phyloP scores from a whole-genome alignment of 2,888 invertebrate species.

The Tuta absoluta region DNA sequence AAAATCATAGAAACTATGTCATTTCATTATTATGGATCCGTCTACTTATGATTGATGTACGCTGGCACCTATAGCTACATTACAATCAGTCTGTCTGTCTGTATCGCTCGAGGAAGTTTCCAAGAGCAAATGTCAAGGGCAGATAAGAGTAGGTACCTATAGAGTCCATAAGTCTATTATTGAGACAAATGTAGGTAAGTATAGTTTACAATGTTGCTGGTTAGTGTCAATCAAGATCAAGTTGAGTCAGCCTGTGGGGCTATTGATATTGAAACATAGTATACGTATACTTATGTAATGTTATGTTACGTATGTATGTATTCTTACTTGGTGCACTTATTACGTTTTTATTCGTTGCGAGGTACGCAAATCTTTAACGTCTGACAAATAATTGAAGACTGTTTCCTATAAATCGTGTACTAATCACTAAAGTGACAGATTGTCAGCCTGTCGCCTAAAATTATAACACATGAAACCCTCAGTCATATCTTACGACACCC shows the following conservation, averaged over 20 bases:
- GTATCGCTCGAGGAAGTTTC: constrained; percentile 46
- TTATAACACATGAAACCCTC: no score
- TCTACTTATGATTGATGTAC: constrained; percentile 23
- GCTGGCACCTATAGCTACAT: background rate
- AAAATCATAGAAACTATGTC: constrained; percentile 2
- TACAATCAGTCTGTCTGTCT: constrained; percentile 10
- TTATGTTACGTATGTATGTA: no score
- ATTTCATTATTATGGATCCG: constrained; percentile 17
- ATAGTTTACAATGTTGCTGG: background rate
- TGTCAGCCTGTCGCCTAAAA: no score
- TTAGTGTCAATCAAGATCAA: constrained; percentile 17
- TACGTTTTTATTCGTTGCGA: no score
- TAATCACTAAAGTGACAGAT: no score
- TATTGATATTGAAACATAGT: background rate
- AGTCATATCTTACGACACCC: no score
- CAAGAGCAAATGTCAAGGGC: constrained; percentile 52
- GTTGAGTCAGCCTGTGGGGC: background rate
- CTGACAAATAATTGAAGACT: no score
- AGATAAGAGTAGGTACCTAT: constrained; percentile 21
- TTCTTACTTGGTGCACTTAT: no score
- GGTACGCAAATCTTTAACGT: no score
- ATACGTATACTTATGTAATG: background rate
- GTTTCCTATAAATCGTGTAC: no score
- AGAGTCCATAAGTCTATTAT: constrained; percentile 18
- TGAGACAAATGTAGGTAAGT: constrained; percentile 28